These are phyloP conservation scores for Thermophis baileyi DNA, from an alignment of 2,113 vertebrate species.

Conservation along the genomic window DNA sequence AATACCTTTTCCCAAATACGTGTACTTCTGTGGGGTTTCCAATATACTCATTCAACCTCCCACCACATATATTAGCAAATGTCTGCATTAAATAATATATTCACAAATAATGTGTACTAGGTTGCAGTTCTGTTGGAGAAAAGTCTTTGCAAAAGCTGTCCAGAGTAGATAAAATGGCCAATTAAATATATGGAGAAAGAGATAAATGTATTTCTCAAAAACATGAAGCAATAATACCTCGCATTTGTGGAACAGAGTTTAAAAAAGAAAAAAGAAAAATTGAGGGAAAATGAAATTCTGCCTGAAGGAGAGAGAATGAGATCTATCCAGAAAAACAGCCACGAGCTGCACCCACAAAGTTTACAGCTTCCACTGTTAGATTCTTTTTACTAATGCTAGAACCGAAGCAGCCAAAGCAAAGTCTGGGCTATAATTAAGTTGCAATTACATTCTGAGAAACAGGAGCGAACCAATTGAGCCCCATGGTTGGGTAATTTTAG, in stretches of 20 bases:
- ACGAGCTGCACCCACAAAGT: neutral
- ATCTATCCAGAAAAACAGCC: neutral
- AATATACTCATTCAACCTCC: neutral
- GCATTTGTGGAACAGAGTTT: neutral
- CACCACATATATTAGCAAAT: neutral
- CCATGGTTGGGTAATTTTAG: neutral
- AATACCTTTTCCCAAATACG: neutral
- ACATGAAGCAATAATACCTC: neutral
- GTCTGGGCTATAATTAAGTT: neutral
- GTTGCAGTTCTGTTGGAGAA: neutral
- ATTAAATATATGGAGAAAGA: neutral
- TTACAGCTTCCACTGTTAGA: neutral
- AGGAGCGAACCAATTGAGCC: neutral
- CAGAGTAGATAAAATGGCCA: neutral
- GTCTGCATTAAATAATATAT: neutral
- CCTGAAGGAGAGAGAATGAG: neutral
- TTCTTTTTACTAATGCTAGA: neutral
- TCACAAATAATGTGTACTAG: neutral
- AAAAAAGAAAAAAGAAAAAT: neutral
- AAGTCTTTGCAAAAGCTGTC: neutral
- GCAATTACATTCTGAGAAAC: neutral
- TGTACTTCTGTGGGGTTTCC: neutral
- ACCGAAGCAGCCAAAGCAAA: neutral
- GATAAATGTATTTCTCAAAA: neutral
- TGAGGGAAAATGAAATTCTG: neutral